phyloP scores from a whole-genome alignment of 2,888 invertebrate species.

The Stenolophus ochropezus region DNA sequence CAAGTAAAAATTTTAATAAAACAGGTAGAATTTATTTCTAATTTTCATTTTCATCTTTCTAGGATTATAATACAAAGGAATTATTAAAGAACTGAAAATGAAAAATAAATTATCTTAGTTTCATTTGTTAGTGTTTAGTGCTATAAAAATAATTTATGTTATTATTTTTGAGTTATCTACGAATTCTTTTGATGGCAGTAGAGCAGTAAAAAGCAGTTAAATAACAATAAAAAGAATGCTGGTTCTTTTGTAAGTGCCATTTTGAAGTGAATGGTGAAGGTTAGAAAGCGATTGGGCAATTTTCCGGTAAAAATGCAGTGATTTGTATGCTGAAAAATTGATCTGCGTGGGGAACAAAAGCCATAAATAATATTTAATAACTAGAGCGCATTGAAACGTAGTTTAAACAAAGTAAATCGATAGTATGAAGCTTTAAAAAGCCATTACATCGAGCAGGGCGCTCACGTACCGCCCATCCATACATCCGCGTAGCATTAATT shows the following conservation, averaged over 20 bases:
- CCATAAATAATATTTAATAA: constrained; percentile 35
- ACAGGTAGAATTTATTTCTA: too few species aligned
- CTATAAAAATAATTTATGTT: too few species aligned
- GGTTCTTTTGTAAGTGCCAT: not conserved
- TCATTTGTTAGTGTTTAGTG: too few species aligned
- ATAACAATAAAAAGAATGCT: not conserved
- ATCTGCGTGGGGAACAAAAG: not conserved
- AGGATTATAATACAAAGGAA: too few species aligned
- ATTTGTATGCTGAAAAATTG: constrained; percentile 9
- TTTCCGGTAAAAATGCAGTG: not conserved
- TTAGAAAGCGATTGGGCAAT: not conserved
- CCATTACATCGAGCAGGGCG: not conserved
- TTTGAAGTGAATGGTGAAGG: not conserved
- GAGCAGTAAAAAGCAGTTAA: not conserved
- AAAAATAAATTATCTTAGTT: too few species aligned
- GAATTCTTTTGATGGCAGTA: too few species aligned
- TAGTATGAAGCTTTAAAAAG: constrained; percentile 24
- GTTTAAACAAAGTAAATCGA: constrained; percentile 37
- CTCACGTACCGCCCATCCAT: constrained; percentile 21
- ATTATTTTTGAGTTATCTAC: too few species aligned
- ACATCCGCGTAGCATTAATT: constrained; percentile 33
- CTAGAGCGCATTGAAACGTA: constrained; percentile 10
- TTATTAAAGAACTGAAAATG: too few species aligned
- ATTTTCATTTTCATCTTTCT: too few species aligned
- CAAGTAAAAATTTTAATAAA: too few species aligned